Conservation (phyloP, 1,140 invertebrate species). For the Leptonema lineaticorne region DNA sequence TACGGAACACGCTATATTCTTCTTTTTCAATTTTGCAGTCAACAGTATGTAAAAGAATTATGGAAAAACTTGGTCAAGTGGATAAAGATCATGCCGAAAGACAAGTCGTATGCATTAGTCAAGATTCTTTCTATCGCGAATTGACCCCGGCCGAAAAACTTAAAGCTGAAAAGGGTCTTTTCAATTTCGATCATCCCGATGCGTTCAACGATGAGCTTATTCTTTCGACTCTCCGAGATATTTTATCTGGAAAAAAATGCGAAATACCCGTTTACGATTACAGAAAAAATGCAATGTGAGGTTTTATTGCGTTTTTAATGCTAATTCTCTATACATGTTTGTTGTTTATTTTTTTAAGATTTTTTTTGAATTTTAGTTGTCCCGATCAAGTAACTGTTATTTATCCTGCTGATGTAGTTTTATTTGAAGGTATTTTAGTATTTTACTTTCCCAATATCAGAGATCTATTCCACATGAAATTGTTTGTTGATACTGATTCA, state of each 20-base stretch:
- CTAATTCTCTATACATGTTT: no score
- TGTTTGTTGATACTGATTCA: constrained; percentile 99
- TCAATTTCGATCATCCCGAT: constrained; percentile 98
- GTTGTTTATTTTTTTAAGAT: no score
- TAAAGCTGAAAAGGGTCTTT: constrained; percentile 86
- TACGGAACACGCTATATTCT: neutral
- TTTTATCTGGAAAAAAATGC: constrained; percentile 80
- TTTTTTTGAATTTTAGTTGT: constrained; percentile 56
- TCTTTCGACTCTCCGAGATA: constrained; percentile 73
- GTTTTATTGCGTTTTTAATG: constrained; percentile 34
- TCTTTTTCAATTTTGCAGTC: constrained; percentile 61
- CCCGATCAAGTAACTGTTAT: constrained; percentile 76
- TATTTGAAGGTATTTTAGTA: constrained; percentile 97
- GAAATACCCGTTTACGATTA: constrained; percentile 92
- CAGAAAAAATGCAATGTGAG: constrained; percentile 78
- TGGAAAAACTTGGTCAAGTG: constrained; percentile 89
- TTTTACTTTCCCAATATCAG: constrained; percentile 96
- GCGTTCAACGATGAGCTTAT: constrained; percentile 89
- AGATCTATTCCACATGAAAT: constrained; percentile 97
- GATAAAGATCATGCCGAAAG: constrained; percentile 85
- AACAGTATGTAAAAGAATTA: constrained; percentile 94
- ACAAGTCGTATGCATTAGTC: constrained; percentile 91
- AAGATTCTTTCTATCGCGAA: constrained; percentile 94
- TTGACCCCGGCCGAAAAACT: constrained; percentile 77
- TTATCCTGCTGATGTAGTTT: constrained; percentile 96